Conservation (phyloP, 53 echinoderm and acorn worm genomes). For the Glandiceps talaboti region DNA sequence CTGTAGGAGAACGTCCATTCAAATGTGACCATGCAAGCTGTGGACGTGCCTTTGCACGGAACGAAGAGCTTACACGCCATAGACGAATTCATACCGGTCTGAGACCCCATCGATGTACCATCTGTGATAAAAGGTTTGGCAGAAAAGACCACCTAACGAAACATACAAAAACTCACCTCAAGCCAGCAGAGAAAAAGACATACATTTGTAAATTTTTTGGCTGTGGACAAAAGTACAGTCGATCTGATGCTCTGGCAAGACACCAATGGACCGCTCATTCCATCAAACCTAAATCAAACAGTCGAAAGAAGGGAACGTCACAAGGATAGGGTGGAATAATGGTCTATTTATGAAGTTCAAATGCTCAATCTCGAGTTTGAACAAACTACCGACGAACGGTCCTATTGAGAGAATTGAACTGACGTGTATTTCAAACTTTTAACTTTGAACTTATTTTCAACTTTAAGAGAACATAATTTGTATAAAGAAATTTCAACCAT, state of each 20-base stretch:
- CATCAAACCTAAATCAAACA: not conserved
- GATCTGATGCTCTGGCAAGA: not conserved
- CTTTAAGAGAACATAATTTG: too few species aligned
- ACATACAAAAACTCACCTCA: not conserved
- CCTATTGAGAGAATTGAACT: too few species aligned
- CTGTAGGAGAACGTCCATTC: not conserved
- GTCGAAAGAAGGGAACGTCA: not conserved
- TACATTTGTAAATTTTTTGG: not conserved
- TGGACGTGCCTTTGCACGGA: not conserved
- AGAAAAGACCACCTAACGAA: not conserved
- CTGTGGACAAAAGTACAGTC: not conserved
- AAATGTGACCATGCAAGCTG: not conserved
- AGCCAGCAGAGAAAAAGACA: not conserved
- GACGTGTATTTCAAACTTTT: too few species aligned
- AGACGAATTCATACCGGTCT: not conserved
- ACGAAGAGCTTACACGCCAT: not conserved
- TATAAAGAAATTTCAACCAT: too few species aligned
- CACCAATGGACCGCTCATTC: not conserved
- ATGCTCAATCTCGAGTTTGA: too few species aligned
- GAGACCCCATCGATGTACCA: not conserved
- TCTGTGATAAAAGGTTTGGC: not conserved
- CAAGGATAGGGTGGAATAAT: too few species aligned
- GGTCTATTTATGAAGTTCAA: too few species aligned
- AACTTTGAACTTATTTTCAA: too few species aligned
- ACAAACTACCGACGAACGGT: too few species aligned